A percentile compares a stretch with the other conserved stretches of the same genome.
These are phyloP conservation scores for Notodromas monacha DNA, from an alignment of 2,888 invertebrate species.

Conservation along the genomic window DNA sequence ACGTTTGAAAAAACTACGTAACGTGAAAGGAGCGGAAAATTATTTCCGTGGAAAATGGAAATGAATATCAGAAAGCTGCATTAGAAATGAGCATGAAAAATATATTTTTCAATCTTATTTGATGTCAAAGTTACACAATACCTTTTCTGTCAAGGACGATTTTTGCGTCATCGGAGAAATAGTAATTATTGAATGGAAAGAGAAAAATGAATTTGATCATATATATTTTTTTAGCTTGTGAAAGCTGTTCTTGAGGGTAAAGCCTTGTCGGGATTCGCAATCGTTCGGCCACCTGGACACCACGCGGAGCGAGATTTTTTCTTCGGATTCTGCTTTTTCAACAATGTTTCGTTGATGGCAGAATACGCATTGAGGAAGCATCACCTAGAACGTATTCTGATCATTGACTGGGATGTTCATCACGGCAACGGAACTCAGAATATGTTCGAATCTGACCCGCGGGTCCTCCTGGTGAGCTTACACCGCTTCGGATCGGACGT, in stretches of 20 bases:
- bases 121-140: no score
- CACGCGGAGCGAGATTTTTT: conserved; percentile 19
- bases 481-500: conserved; percentile 41
- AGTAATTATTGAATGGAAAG: no score
- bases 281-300: conserved; percentile 27
- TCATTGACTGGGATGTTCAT: conserved; percentile 21
- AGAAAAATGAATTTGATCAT: no score
- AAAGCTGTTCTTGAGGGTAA: conserved; percentile 30
- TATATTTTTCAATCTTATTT: no score
- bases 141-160: no score
- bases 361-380: conserved; percentile 13
- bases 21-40: no score
- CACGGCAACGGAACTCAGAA: conserved; percentile 19
- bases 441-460: conserved; percentile 34
- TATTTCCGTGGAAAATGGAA: no score
- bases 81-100: no score
- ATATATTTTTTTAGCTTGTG: conserved; percentile 19
- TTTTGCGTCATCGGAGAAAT: no score
- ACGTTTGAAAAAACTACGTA: no score
- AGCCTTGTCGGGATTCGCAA: conserved; percentile 37
- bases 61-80: no score
- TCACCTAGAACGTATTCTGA: conserved; percentile 16
- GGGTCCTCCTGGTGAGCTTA: conserved; percentile 58
- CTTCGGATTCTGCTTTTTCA: conserved; percentile 24
- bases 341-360: conserved; percentile 21